phyloP scores from a whole-genome alignment of 2,113 vertebrate genomes.

The Percina caprodes region DNA sequence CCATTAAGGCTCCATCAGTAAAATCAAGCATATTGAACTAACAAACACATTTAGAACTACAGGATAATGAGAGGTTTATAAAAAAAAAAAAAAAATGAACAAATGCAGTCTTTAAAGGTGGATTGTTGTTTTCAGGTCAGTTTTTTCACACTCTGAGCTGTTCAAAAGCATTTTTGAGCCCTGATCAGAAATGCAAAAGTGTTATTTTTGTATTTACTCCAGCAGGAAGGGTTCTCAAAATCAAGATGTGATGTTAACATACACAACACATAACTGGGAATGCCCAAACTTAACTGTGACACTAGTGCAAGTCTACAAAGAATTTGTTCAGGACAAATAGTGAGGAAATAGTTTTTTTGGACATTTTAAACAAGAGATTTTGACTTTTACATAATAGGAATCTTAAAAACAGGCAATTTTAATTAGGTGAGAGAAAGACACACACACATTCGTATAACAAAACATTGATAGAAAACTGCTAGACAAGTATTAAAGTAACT shows the following conservation, averaged over 20 bases:
- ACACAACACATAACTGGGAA: background rate
- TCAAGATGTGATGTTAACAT: background rate
- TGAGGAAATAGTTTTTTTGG: background rate
- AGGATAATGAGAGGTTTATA: conserved; percentile 26
- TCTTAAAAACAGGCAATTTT: background rate
- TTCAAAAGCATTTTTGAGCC: background rate
- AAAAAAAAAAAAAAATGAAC: background rate
- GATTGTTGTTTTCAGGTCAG: background rate
- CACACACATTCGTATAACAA: background rate
- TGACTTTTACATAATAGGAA: no score
- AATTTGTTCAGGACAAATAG: background rate
- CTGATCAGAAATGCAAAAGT: background rate
- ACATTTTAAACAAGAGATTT: background rate
- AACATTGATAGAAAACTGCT: conserved; percentile 6
- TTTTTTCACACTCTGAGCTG: background rate
- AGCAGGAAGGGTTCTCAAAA: conserved; percentile 1
- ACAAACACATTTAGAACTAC: conserved; percentile 41
- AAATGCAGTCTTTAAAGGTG: background rate
- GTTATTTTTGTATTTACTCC: background rate
- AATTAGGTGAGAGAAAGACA: background rate
- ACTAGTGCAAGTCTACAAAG: background rate
- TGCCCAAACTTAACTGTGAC: background rate
- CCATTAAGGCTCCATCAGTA: conserved; percentile 46
- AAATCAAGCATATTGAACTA: conserved; percentile 48
- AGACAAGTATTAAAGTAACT: conserved; percentile 23